phyloP scores from a whole-genome alignment of 2,888 invertebrate species.

The Megamerina dolium region DNA sequence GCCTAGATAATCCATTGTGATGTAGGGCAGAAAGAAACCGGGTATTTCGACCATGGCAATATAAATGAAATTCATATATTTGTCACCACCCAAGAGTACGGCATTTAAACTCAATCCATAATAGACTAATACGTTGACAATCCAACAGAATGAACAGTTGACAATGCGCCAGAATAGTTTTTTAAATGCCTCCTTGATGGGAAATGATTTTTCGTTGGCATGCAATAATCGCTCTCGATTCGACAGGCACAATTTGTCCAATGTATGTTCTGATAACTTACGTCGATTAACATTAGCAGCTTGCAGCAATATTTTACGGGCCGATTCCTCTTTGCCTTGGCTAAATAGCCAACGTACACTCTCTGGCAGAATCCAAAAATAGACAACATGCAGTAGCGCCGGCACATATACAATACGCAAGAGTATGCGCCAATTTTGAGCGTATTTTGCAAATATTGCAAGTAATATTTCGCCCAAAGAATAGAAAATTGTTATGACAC shows the following conservation, averaged over 20 bases:
- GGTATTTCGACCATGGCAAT: conserved; percentile 61
- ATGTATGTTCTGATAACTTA: conserved; percentile 52
- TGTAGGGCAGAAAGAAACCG: conserved; percentile 59
- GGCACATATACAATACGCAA: conserved; percentile 62
- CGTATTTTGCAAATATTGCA: conserved; percentile 61
- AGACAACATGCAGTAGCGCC: conserved; percentile 60
- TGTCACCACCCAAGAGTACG: conserved; percentile 65
- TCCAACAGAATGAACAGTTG: conserved; percentile 74
- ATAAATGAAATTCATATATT: conserved; percentile 67
- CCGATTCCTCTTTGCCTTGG: conserved; percentile 54
- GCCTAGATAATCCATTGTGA: conserved; percentile 60
- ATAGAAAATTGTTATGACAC: conserved; percentile 64
- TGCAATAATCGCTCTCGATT: conserved; percentile 35
- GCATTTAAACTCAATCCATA: conserved; percentile 76
- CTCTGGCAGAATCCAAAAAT: conserved; percentile 65
- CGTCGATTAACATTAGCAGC: conserved; percentile 62
- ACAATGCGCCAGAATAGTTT: conserved; percentile 44
- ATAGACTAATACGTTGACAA: conserved; percentile 71
- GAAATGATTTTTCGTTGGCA: conserved; percentile 36
- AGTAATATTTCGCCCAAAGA: conserved; percentile 64
- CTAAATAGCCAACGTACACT: conserved; percentile 71
- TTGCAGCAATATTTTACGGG: conserved; percentile 55
- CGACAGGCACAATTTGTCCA: conserved; percentile 40
- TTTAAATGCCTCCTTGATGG: conserved; percentile 39
- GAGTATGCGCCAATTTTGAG: conserved; percentile 63